Base-by-base conservation (phyloP, 2,113 vertebrate genomes). In the Oreotrochilus melanogaster region DNA sequence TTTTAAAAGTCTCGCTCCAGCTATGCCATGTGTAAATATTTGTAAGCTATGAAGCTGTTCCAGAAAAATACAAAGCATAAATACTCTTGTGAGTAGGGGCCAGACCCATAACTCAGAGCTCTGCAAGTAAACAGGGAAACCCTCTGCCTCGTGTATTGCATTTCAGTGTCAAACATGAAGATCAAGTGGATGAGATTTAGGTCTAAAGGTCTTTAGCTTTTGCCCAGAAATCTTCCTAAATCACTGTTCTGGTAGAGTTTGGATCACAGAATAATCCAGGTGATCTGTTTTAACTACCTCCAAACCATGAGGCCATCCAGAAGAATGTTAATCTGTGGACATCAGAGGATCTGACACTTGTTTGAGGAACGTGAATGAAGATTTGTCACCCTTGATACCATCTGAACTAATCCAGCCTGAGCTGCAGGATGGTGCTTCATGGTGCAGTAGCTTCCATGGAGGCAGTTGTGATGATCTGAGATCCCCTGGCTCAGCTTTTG, bases 301-400 rank as follows among this genome's bases (percentile, higher is more conserved):
- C 35, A 47, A 90, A 60, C 19, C 27, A 2, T 25, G 43, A 80
- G 27, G 27, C 5, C 35, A 45, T 9, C 14, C 48, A 69, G 60
- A 56, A 84, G 8, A 24, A 57, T 0, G 0, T 9, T 57, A 24
- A 1, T 0, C 28, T 56, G 11, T 31, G 18, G 47, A 4, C 51
- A n/a, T 39, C 1, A 0, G 22, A 81, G 11, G 25, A 14, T n/a
- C 10, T 79, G 61, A 60, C 51, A 42, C 6, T 78, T 66, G 22
- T 56, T n/a, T 23, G 35, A 21, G n/a, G 58, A 65, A 45, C 5
- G 24, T 14, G 13, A 62, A 43, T 25, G 14, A 16, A 92, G 6
- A 33, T 57, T 72, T 72, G 22, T 27, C 35, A 45, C 30, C 53
- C 48, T 25, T 73, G 15, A 9, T 17, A 18, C n/a, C 37, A 25